Evolutionary conservation across 2,888 invertebrate species (phyloP), one percentile per base, ranked within the genome.

Genomic region (Heliothis peltigera): DNA sequence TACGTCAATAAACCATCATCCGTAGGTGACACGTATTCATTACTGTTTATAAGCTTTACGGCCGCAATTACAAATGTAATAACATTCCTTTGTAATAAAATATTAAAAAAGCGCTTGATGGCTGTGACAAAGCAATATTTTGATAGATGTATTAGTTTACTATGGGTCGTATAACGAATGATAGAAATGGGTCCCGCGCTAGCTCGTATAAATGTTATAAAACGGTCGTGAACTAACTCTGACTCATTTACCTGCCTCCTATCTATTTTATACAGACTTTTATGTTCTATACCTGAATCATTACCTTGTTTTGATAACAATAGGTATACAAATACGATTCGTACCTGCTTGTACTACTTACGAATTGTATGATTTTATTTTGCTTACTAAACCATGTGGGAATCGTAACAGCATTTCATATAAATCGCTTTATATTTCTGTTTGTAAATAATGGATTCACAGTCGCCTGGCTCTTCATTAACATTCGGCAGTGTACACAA

Each of bases 181-280:
- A 74, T 64, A 48, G 64, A 63, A 57, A 56, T 70, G 83, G 81
- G 81, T 80, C 75, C 66, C 65, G 71, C 72, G 77, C 75, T 72
- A 64, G 61, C 56, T 81, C 84, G 83, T 88, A 90, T 85, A 87
- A 87, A 85, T 75, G 89, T 73, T 83, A 75, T 90, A 89, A 89
- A 89, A 86, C 62, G 57, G 77, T 72, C 77, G 66, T 79, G 77
- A 83, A 84, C 79, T 75, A 74, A 79, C 76, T 79, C 80, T 70
- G 77, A 84, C 85, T 83, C 43, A 70, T 72, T 71, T 73, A 67
- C 59, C 69, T 75, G 64, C n/a, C 28, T 63, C 48, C 71, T 83
- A 83, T 82, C 32, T 32, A 74, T 82, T 84, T 82, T 77, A 81
- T 75, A 79, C 54, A 71, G 73, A 78, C 69, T 75, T 84, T 83